Conservation (phyloP, 2,888 invertebrate genomes). For the Limenitis camilla region DNA sequence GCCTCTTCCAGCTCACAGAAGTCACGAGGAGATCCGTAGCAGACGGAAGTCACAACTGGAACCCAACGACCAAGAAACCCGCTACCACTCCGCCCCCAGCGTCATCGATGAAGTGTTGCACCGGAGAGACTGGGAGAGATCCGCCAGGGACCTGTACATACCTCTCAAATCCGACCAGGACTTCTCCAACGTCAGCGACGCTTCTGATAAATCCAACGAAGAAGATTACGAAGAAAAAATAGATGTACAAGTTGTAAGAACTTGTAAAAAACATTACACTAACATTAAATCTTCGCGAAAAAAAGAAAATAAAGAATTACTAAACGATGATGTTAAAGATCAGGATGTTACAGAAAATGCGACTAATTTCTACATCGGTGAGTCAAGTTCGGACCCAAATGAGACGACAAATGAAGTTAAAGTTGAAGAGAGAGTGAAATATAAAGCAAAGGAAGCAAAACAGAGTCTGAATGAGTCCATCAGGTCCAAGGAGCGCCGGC, state of each 20-base stretch:
- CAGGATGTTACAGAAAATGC: conserved; percentile 45
- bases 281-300: conserved; percentile 57
- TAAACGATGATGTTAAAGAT: conserved; percentile 48
- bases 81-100: conserved; percentile 65
- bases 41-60: conserved; percentile 45
- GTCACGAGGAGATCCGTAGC: conserved; percentile 56
- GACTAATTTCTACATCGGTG: conserved; percentile 54
- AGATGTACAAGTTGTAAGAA: conserved; percentile 31
- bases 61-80: conserved; percentile 31
- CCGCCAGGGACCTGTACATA: conserved; percentile 53
- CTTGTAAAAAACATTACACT: conserved; percentile 60
- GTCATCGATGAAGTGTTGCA: conserved; percentile 62
- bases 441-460: conserved; percentile 51
- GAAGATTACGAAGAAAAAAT: conserved; percentile 23
- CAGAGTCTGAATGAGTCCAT: conserved; percentile 58
- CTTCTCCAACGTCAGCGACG: conserved; percentile 34
- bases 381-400: conserved; percentile 25
- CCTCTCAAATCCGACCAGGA: conserved; percentile 32
- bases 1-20: conserved; percentile 50
- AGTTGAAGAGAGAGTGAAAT: conserved; percentile 26
- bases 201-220: conserved; percentile 22
- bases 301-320: conserved; percentile 36
- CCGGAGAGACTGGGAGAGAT: conserved; percentile 63
- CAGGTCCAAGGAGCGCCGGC: conserved; percentile 42
- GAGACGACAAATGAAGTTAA: conserved; percentile 17